A percentile compares a stretch with the other conserved stretches of the same genome.
Evolutionary conservation across 2,888 invertebrate genomes (phyloP).

Genomic region (Listrodromus nycthemerus): DNA sequence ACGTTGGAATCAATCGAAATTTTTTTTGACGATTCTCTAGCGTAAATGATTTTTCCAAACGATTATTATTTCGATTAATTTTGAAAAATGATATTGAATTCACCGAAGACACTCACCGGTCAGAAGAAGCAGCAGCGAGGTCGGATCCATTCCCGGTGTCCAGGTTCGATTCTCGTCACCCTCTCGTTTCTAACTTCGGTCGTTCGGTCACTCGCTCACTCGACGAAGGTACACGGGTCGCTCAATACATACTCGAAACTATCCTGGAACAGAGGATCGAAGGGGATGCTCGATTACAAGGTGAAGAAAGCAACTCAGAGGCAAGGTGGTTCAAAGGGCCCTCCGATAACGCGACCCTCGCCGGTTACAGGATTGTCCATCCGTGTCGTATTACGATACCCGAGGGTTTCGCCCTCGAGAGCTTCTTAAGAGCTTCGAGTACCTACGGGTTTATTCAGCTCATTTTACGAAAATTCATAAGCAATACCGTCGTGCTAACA

Average conservation of each 20-base stretch:
- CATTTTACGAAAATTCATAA: background rate
- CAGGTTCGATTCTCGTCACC: conserved; percentile 70
- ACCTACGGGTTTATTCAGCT: background rate
- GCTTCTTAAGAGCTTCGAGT: background rate
- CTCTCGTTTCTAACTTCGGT: conserved; percentile 47
- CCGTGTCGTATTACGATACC: conserved; percentile 35
- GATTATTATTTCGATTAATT: background rate
- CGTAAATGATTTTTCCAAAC: background rate
- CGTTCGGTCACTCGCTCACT: conserved; percentile 50
- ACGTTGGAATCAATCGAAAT: background rate
- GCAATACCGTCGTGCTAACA: background rate
- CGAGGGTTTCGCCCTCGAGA: conserved; percentile 5
- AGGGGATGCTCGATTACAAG: conserved; percentile 59
- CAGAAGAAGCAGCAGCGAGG: conserved; percentile 79
- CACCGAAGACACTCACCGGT: conserved; percentile 76
- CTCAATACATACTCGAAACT: conserved; percentile 81
- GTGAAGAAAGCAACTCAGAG: conserved; percentile 21
- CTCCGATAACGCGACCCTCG: conserved; percentile 46
- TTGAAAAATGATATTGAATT: background rate
- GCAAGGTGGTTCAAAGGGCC: conserved; percentile 36
- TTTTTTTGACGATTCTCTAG: background rate
- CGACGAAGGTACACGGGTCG: conserved; percentile 30
- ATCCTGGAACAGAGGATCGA: conserved; percentile 74
- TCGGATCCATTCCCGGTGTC: conserved; percentile 81
- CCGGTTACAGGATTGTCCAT: conserved; percentile 38